A percentile compares a stretch with the other conserved stretches of the same genome.
Conservation (phyloP, 2,888 invertebrate genomes). For the Rhimphoctona megacephalus region DNA sequence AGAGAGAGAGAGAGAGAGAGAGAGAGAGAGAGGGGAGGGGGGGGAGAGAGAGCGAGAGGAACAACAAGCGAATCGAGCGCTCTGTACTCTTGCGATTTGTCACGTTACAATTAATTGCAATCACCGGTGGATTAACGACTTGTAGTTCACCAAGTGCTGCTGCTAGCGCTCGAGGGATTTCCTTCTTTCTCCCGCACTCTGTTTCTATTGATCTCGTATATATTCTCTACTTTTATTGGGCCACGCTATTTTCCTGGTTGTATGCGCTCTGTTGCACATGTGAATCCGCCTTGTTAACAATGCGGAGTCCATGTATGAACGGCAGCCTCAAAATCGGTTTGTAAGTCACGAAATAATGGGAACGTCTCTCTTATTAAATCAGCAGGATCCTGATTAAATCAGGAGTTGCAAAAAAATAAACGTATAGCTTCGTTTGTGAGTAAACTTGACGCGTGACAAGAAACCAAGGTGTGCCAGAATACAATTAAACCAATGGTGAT, state of each 20-base stretch:
- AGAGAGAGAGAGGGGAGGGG: constrained; percentile 13
- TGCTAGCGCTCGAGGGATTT: constrained; percentile 62
- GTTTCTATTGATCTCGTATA: constrained; percentile 41
- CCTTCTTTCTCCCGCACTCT: constrained; percentile 59
- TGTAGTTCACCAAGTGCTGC: constrained; percentile 73
- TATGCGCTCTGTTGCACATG: constrained; percentile 22
- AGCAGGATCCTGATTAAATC: constrained; percentile 43
- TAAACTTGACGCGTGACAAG: not conserved
- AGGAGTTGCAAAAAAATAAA: constrained; percentile 19
- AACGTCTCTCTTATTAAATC: constrained; percentile 58
- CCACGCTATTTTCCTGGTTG: constrained; percentile 17
- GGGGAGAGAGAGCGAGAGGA: constrained; percentile 20
- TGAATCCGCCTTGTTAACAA: not conserved
- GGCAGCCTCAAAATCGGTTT: constrained; percentile 20
- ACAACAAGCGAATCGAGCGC: constrained; percentile 57
- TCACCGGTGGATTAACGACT: constrained; percentile 77
- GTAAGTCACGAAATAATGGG: constrained; percentile 44
- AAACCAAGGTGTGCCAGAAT: constrained; percentile 26
- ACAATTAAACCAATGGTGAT: constrained; percentile 53
- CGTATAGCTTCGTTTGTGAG: not conserved
- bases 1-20: constrained; percentile 36
- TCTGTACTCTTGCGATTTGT: constrained; percentile 75
- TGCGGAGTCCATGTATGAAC: constrained; percentile 13
- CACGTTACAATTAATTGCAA: constrained; percentile 79
- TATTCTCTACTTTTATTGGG: constrained; percentile 51